phyloP scores from a whole-genome alignment of 2,113 vertebrate genomes.

The Trochalopteron elliotii region DNA sequence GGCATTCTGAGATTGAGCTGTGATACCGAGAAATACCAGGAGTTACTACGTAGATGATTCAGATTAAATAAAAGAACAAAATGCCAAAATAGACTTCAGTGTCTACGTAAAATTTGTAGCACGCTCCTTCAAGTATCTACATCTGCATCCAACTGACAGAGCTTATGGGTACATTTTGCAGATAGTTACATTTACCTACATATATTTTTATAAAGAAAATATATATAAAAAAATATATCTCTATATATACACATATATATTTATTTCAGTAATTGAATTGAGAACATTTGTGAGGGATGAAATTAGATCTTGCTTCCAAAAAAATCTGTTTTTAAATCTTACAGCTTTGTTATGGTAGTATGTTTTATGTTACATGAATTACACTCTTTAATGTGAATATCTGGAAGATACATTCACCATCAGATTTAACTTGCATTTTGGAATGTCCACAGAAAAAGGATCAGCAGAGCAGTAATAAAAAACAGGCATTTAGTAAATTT shows the following conservation, averaged over 20 bases:
- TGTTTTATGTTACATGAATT: slow-evolving; percentile 60
- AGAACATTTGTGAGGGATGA: slow-evolving; percentile 21
- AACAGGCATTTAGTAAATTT: slow-evolving; percentile 53
- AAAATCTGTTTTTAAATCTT: slow-evolving; percentile 20
- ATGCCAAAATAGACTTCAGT: neutral
- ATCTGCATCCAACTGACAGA: neutral
- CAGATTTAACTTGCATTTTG: slow-evolving; percentile 33
- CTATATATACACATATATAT: neutral
- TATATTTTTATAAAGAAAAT: neutral
- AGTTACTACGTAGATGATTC: neutral
- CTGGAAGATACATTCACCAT: slow-evolving; percentile 62
- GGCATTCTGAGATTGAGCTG: neutral
- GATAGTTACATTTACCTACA: neutral
- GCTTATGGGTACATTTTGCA: neutral
- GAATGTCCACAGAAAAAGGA: slow-evolving; percentile 53
- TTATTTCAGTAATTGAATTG: slow-evolving; percentile 4
- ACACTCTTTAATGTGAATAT: slow-evolving; percentile 50
- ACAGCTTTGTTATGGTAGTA: slow-evolving; percentile 49
- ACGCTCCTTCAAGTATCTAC: neutral
- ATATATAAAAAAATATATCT: neutral
- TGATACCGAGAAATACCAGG: neutral
- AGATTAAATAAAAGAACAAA: neutral
- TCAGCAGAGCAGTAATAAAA: slow-evolving; percentile 59
- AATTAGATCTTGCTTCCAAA: slow-evolving; percentile 40
- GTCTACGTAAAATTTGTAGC: neutral